Base-by-base conservation (phyloP, 2,113 vertebrate species). In the Nyctibius bracteatus region DNA sequence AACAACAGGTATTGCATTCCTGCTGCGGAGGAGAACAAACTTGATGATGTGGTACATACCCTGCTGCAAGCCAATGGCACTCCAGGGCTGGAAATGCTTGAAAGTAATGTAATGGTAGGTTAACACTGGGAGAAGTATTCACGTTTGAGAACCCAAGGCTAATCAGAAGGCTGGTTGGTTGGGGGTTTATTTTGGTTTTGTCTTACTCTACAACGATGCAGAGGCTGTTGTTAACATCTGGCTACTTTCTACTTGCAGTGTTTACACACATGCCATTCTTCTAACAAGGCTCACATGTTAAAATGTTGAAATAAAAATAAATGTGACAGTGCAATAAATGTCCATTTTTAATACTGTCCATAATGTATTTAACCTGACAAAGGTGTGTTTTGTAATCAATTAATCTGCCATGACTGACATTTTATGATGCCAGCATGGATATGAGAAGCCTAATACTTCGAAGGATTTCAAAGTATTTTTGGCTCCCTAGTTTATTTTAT, bases 1-100 rank as follows among this genome's bases (percentile, higher is more conserved):
- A 93, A 84, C 87, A 81, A 85, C 94, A 99, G 99, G 99, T 99
- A 99, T 99, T 99, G 99, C 98, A 98, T 99, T 99, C 99, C 99
- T 99, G 99, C 99, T 99, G 99, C 99, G 96, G 99, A 99, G 98
- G 99, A 99, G 98, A 98, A 98, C 89, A 99, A 99, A 98, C 98
- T 99, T 97, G 99, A 99, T 98, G 99, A 99, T 91, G 99, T 99
- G 98, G 99, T 99, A 97, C 99, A 99, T 98, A 99, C 99, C 91
- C 98, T 99, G 98, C 98, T 99, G 98, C 99, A 99, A 98, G 99
- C 99, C 98, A 99, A 99, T 75, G 99, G 99, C 95, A 99, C 99
- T 90, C 99, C 99, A 85, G 99, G 99, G 96, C 98, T 99, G 96
- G 99, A 99, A 98, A 99, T 99, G 99, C 98, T 99, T 98, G 99